Evolutionary conservation across 1,140 invertebrate genomes (phyloP).

Genomic region (Zaprionus davidi): DNA sequence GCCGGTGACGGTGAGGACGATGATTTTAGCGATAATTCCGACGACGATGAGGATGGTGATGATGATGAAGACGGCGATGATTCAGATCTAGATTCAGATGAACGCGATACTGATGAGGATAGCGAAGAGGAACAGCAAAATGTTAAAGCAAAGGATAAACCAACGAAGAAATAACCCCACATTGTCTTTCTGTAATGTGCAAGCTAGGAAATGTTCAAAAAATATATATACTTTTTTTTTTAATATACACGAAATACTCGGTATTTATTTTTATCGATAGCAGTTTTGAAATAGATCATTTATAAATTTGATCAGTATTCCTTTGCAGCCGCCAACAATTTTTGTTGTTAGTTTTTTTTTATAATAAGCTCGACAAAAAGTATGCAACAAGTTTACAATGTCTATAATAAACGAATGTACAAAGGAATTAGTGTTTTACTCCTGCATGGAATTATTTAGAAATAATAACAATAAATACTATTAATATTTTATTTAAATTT

Average conservation of each 20-base stretch:
- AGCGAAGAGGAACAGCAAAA: conserved; percentile 39
- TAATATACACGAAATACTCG: not conserved
- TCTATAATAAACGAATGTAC: too few relatives aligned
- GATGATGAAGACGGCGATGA: conserved; percentile 59
- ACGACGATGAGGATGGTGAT: conserved; percentile 55
- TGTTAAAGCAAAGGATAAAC: conserved; percentile 38
- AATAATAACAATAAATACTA: too few relatives aligned
- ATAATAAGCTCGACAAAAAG: not conserved
- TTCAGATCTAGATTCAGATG: conserved; percentile 54
- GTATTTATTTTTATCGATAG: not conserved
- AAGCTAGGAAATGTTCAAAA: not conserved
- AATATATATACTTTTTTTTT: conserved; percentile 10
- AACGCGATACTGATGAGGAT: conserved; percentile 42
- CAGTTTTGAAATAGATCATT: too few relatives aligned
- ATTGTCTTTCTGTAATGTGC: not conserved
- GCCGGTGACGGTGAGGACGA: conserved; percentile 70
- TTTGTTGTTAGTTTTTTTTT: not conserved
- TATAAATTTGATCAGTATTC: too few relatives aligned
- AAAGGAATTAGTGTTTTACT: too few relatives aligned
- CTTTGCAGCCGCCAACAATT: too few relatives aligned
- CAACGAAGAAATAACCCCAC: conserved; percentile 6
- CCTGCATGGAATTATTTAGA: too few relatives aligned
- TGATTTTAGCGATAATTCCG: conserved; percentile 49
- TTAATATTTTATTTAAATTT: too few relatives aligned
- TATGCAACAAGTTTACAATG: not conserved